Base-by-base conservation (phyloP, 64 coral and sea anemone genomes). In the Pachyseris speciosa region DNA sequence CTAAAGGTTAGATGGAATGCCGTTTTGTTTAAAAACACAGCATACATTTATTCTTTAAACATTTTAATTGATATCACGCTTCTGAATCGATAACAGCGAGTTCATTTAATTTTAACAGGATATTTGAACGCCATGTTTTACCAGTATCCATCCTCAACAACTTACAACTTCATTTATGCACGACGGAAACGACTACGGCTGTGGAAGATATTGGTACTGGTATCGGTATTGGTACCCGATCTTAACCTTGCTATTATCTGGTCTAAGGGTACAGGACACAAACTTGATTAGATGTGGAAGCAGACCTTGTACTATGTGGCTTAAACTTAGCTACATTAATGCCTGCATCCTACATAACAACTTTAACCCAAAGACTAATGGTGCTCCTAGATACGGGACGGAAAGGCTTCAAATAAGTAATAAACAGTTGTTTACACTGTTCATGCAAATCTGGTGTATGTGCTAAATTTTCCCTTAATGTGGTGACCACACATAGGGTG, bases 401-500 rank as follows among this genome's bases (percentile, higher is more conserved):
- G 47, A 83, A 17, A n/a, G 52, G 71, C 71, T 74, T 74, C 71
- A 47, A 27, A 74, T 74, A 31, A 83, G 13, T 83, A 80, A 33
- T 52, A 16, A 83, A 83, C 22, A 83, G 9, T 58, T 83, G 78
- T 55, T 83, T 61, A 59, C 55, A 32, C 4, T 84, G 51, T 64
- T 57, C 80, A 41, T 12, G 30, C 61, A 84, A 67, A 5, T 52
- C 25, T 64, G 38, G 22, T 65, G 79, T 83, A 22, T 17, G 79
- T 83, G 33, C 29, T 64, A 83, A 34, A 61, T 61, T 65, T 58
- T 84, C 55, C 39, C 78, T 83, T 55, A 83, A 61, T 38, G 80
- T 67, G 33, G 51, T 84, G 31, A 84, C 80, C 49, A 84, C 80
- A 84, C 80, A 84, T 61, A 84, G 80, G 32, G 32, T 84, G 15